A percentile compares a stretch with the other conserved stretches of the same genome.
Conservation (phyloP, 2,888 invertebrate genomes). For the Laothoe populi region DNA sequence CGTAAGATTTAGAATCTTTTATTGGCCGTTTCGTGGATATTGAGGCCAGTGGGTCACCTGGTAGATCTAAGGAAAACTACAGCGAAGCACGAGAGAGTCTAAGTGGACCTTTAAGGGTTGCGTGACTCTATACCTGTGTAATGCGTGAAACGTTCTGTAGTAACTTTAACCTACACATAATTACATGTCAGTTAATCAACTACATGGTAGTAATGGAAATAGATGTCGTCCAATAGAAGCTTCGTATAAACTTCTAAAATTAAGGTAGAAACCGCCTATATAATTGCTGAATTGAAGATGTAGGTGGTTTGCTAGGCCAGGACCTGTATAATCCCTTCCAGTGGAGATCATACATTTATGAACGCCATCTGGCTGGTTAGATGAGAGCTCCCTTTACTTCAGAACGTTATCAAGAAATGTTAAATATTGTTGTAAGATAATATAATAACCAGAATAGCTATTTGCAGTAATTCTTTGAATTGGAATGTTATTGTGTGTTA, state of each 20-base stretch:
- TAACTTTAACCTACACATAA: slow-evolving; percentile 12
- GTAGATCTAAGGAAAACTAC: slow-evolving; percentile 59
- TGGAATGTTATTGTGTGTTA: background rate
- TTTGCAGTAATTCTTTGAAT: background rate
- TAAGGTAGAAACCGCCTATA: background rate
- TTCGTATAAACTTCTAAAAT: background rate
- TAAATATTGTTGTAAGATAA: no score
- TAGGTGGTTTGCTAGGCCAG: no score
- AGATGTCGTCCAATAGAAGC: background rate
- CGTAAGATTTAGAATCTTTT: slow-evolving; percentile 25
- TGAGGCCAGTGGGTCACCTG: slow-evolving; percentile 72
- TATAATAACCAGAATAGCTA: no score
- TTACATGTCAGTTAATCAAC: background rate
- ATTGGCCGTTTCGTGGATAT: slow-evolving; percentile 44
- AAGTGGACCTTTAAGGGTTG: slow-evolving; percentile 58
- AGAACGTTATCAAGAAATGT: no score
- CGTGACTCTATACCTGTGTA: slow-evolving; percentile 46
- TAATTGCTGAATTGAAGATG: no score
- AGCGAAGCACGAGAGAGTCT: slow-evolving; percentile 58
- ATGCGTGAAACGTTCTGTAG: slow-evolving; percentile 13
- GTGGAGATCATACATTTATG: no score
- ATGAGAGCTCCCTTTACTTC: no score
- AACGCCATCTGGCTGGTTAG: no score
- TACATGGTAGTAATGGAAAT: slow-evolving; percentile 4
- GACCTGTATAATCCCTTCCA: no score